A percentile compares a stretch with the other conserved stretches of the same genome.
These are phyloP conservation scores for Rhabdomys pumilio DNA, from an alignment of 2,797 vertebrate genomes.

Conservation along the genomic window DNA sequence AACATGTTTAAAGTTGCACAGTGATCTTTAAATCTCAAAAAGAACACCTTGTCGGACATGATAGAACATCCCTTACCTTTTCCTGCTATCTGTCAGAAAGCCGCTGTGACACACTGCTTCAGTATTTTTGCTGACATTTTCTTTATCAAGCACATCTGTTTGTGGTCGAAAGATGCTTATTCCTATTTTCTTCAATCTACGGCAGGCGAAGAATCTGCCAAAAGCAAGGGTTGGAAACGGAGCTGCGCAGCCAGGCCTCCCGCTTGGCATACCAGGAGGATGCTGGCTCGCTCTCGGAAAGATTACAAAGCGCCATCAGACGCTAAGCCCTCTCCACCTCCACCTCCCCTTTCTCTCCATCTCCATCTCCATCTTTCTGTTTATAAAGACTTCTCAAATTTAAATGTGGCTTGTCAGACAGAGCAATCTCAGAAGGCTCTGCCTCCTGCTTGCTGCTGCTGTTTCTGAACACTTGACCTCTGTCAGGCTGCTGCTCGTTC, in stretches of 20 bases:
- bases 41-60: slow-evolving; percentile 99
- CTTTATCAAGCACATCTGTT: slow-evolving; percentile 98
- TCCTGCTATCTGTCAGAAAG: slow-evolving; percentile 97
- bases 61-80: slow-evolving; percentile 99
- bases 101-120: slow-evolving; percentile 96
- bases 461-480: neutral
- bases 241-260: slow-evolving; percentile 70
- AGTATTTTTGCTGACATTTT: slow-evolving; percentile 99
- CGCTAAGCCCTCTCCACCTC: neutral
- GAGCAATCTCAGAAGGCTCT: neutral
- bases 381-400: slow-evolving; percentile 32
- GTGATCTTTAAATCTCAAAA: slow-evolving; percentile 99
- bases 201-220: slow-evolving; percentile 89
- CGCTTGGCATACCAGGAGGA: neutral
- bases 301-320: neutral
- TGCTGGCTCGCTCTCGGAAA: neutral
- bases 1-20: slow-evolving; percentile 99
- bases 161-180: slow-evolving; percentile 94
- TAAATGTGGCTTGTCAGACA: slow-evolving; percentile 1
- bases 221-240: slow-evolving; percentile 83
- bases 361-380: neutral
- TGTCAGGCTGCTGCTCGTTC: neutral
- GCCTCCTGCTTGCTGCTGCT: neutral
- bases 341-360: too few relatives aligned
- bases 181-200: slow-evolving; percentile 90